These are phyloP conservation scores for Dimorphilus gyrociliatus DNA, from an alignment of 2,888 invertebrate species.

Conservation along the genomic window DNA sequence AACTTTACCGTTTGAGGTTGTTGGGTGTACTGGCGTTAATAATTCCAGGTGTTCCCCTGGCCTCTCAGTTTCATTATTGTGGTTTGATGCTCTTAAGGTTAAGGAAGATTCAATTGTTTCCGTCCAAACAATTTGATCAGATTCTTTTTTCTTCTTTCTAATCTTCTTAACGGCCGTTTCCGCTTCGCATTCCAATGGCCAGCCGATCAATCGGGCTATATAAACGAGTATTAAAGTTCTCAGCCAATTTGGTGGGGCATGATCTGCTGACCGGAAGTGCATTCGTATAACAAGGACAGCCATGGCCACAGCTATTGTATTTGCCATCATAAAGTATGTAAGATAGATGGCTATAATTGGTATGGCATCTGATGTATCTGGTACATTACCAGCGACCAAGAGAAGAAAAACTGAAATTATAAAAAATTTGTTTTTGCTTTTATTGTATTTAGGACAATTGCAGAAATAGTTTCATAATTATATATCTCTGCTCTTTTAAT, in stretches of 20 bases:
- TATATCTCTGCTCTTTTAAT: too few species aligned
- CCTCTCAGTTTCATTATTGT: background rate
- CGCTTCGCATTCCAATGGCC: background rate
- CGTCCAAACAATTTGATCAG: too few species aligned
- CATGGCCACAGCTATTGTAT: conserved; percentile 1
- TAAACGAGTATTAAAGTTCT: background rate
- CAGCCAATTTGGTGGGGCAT: conserved; percentile 3
- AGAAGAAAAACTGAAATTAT: conserved; percentile 22
- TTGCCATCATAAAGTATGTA: conserved; percentile 4
- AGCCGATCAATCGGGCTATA: background rate
- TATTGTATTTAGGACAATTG: too few species aligned
- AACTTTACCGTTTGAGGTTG: background rate
- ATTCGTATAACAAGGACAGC: conserved; percentile 2
- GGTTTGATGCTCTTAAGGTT: background rate
- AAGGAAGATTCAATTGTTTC: background rate
- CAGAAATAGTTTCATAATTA: too few species aligned
- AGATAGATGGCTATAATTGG: conserved; percentile 12
- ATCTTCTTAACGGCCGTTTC: background rate
- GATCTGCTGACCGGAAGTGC: background rate
- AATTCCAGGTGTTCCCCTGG: background rate
- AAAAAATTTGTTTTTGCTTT: too few species aligned
- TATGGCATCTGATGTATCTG: conserved; percentile 15
- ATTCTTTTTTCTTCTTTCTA: too few species aligned
- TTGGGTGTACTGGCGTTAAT: too few species aligned
- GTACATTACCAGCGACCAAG: conserved; percentile 17